Base-by-base conservation (phyloP, 2,113 vertebrate genomes). In the Rhodinocichla rosea region DNA sequence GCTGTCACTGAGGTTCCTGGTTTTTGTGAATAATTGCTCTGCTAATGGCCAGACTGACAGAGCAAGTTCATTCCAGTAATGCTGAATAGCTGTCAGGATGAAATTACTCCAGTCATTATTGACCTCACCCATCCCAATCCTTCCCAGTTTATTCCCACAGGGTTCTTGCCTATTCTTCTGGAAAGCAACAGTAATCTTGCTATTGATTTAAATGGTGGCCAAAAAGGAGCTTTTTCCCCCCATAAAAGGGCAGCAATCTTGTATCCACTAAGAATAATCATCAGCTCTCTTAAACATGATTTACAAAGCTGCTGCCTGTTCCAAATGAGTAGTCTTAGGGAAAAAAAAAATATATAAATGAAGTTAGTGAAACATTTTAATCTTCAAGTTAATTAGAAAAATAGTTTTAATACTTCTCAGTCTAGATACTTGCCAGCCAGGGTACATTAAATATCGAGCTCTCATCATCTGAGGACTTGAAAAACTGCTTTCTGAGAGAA, bases 391-490 rank as follows among this genome's bases (percentile, higher is more conserved):
- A 93, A 95, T 94, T 91, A 91, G 87, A 94, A 87, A 68, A 81
- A 92, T 49, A 92, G 78, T 76, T 92, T 78, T 71, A 90, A 57
- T 83, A 83, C 64, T 96, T 96, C 87, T 95, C 79, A 95, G 44
- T 64, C 93, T 79, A 93, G 91, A 91, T 94, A 98, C 99, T 99
- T 98, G 98, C 99, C 99, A 99, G 98, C 99, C 99, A 83, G 99
- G 99, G 93, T 99, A 99, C 95, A 99, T 98, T 96, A 99, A 98
- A 55, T 99, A 99, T 81, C 99, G 99, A 52, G 98, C 98, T 96
- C 98, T 98, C 88, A 99, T 98, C 99, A 99, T 99, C 97, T 98
- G 98, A 23, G 98, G 97, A 91, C 97, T 98, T 52, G 97, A 98
- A 94, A 99, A 99, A 97, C 98, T 98, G 97, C 97, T 98, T 88